A percentile compares a stretch with the other conserved stretches of the same genome.
These are phyloP conservation scores for Sesamia nonagrioides DNA, from an alignment of 1,140 invertebrate species.

Conservation along the genomic window DNA sequence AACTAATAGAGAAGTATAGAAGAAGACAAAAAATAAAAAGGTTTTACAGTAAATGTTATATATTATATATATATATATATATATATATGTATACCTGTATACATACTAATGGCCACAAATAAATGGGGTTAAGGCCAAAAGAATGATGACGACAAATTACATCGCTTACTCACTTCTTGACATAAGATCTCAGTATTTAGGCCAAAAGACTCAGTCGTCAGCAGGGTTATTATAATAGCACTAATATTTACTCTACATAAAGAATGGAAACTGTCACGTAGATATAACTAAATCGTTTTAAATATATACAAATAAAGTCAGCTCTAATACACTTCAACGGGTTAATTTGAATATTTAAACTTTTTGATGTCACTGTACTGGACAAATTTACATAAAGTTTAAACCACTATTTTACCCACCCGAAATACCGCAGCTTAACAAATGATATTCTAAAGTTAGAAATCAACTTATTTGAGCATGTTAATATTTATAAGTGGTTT, in stretches of 20 bases:
- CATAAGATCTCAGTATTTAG: too few species aligned
- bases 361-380: conserved; percentile 8
- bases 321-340: neutral
- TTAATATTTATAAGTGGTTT: conserved; percentile 11
- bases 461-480: conserved; percentile 1
- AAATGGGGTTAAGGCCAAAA: too few species aligned
- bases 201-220: neutral
- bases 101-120: too few species aligned
- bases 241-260: neutral
- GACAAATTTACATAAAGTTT: conserved; percentile 31
- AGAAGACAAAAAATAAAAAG: too few species aligned
- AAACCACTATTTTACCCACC: conserved; percentile 6
- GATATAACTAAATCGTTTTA: neutral
- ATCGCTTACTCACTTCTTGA: too few species aligned
- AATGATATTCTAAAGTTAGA: conserved; percentile 16
- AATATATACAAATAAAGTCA: neutral
- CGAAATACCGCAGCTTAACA: conserved; percentile 1
- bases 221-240: neutral
- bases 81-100: too few species aligned
- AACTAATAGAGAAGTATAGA: too few species aligned
- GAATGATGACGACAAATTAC: too few species aligned
- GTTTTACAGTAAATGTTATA: too few species aligned
- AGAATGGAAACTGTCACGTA: neutral
- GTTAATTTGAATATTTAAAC: conserved; percentile 30
- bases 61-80: too few species aligned